Conservation (phyloP, 2,113 vertebrate species). For the Chloropsis hardwickii region DNA sequence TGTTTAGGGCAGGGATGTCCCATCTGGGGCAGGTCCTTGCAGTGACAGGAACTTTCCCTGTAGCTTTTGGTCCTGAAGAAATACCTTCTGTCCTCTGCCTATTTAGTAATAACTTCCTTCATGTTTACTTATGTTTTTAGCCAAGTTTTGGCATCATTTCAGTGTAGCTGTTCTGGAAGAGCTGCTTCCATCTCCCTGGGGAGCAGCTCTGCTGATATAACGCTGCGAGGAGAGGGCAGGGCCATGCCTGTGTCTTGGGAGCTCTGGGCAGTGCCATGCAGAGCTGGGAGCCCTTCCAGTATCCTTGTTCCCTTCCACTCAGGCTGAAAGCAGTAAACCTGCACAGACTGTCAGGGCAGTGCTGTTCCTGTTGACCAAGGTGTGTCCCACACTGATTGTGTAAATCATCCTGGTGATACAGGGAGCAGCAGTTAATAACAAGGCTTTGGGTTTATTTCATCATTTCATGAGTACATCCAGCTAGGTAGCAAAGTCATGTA, state of each 20-base stretch:
- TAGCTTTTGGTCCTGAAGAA: neutral
- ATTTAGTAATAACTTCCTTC: neutral
- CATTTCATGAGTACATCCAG: neutral
- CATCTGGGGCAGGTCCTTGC: neutral
- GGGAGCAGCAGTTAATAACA: neutral
- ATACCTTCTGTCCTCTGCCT: neutral
- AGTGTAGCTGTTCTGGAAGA: neutral
- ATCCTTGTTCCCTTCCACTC: neutral
- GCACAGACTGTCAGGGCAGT: neutral
- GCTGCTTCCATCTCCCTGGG: no score
- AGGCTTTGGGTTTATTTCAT: neutral
- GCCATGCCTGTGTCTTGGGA: neutral
- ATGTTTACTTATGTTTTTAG: neutral
- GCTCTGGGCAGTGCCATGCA: neutral
- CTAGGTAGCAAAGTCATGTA: neutral
- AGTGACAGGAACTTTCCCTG: neutral
- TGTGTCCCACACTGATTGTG: neutral
- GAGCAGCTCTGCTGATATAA: neutral
- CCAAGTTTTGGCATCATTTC: neutral
- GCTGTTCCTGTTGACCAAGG: neutral
- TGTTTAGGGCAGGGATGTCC: neutral
- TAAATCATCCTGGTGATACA: neutral
- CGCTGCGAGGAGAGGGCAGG: neutral
- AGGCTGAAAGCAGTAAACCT: neutral
- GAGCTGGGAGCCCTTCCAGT: neutral